Conservation (phyloP, 64 coral and sea anemone genomes). For the Cladopsammia gracilis region DNA sequence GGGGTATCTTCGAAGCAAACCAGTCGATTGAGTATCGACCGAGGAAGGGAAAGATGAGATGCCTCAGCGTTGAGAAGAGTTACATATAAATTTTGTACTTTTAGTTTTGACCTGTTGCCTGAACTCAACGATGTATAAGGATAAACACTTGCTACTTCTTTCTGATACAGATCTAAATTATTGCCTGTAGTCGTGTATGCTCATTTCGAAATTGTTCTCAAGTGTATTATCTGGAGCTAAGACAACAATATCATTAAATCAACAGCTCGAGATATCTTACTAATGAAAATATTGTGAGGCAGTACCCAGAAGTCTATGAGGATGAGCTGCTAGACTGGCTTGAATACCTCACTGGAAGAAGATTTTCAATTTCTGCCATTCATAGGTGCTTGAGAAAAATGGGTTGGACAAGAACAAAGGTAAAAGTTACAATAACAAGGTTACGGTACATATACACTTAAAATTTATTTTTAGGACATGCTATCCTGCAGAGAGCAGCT, state of each 20-base stretch:
- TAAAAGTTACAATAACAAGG: too few relatives aligned
- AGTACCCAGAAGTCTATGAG: slow-evolving; percentile 16
- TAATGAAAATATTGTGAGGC: slow-evolving; percentile 2
- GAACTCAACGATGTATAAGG: background rate
- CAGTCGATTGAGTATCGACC: background rate
- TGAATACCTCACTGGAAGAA: background rate
- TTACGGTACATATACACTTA: too few relatives aligned
- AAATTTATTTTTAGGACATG: too few relatives aligned
- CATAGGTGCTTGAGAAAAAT: too few relatives aligned
- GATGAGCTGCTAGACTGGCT: slow-evolving; percentile 24
- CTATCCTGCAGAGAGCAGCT: too few relatives aligned
- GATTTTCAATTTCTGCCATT: background rate
- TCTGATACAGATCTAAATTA: background rate
- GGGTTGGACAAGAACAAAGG: too few relatives aligned
- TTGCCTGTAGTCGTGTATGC: background rate
- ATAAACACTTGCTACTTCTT: background rate
- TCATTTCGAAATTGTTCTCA: background rate
- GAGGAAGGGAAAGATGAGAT: background rate
- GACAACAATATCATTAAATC: too few relatives aligned
- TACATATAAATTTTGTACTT: background rate
- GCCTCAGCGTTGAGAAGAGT: background rate
- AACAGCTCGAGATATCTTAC: slow-evolving; percentile 20
- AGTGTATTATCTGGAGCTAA: too few relatives aligned
- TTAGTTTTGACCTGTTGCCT: background rate
- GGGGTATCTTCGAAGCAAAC: slow-evolving; percentile 8